These are phyloP conservation scores for Aldabrachelys gigantea DNA, from an alignment of 2,113 vertebrate genomes.

Conservation along the genomic window DNA sequence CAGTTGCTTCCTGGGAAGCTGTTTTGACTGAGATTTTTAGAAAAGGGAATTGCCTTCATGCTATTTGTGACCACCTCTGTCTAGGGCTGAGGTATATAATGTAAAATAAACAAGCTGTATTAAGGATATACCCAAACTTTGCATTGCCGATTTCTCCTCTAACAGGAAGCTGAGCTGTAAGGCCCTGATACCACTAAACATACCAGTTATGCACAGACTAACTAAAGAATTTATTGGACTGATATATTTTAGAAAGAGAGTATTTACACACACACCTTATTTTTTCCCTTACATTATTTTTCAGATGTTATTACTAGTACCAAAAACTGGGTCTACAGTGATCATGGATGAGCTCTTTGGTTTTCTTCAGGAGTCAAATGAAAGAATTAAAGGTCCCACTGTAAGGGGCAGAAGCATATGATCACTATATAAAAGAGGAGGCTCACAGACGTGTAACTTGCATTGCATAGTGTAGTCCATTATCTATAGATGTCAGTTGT, in stretches of 20 bases:
- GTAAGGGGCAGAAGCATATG: not conserved
- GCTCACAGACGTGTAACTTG: not conserved
- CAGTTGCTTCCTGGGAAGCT: not conserved
- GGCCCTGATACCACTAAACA: not conserved
- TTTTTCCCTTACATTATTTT: not conserved
- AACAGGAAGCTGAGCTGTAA: not conserved
- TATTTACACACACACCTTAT: not conserved
- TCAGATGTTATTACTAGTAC: slow-evolving; percentile 55
- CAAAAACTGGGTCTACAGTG: slow-evolving; percentile 29
- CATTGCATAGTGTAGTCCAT: not conserved
- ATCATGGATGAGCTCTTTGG: slow-evolving; percentile 28
- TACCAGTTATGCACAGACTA: not conserved
- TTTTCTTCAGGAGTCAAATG: not conserved
- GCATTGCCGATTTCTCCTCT: not conserved
- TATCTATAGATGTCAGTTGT: not conserved
- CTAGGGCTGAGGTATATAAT: not conserved
- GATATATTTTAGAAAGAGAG: not conserved
- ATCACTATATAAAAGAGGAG: not conserved
- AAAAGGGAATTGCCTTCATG: not conserved
- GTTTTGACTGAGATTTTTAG: not conserved
- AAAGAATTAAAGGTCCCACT: not conserved
- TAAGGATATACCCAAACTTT: not conserved
- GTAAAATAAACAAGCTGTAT: not conserved
- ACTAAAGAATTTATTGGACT: not conserved
- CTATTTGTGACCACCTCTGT: not conserved